phyloP scores from a whole-genome alignment of 2,888 invertebrate species.

The Muschampia plurimacula region DNA sequence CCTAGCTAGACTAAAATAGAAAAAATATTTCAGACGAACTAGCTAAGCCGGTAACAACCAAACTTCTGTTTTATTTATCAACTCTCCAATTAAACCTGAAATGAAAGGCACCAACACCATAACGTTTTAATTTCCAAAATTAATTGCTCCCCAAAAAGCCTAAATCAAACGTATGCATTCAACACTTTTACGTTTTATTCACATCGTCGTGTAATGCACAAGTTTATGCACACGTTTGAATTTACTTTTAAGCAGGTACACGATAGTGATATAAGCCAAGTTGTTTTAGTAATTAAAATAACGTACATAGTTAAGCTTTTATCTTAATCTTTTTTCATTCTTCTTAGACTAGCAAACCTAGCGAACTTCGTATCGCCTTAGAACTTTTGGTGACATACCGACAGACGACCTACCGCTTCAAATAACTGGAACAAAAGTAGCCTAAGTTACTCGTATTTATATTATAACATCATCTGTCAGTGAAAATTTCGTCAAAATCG shows the following conservation, averaged over 20 bases:
- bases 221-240: constrained; percentile 15
- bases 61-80: constrained; percentile 25
- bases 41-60: constrained; percentile 2
- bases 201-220: constrained; percentile 1
- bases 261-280: constrained; percentile 2
- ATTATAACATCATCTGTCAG: too few relatives aligned
- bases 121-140: constrained; percentile 34
- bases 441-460: too few relatives aligned
- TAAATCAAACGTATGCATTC: constrained; percentile 33
- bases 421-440: too few relatives aligned
- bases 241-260: constrained; percentile 10
- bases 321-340: too few relatives aligned
- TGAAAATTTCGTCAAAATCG: too few relatives aligned
- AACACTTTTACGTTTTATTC: constrained; percentile 31
- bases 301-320: too few relatives aligned
- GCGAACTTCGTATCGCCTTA: too few relatives aligned
- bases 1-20: constrained; percentile 11
- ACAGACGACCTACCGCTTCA: too few relatives aligned
- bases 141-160: constrained; percentile 37
- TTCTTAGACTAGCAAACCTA: too few relatives aligned
- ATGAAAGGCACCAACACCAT: constrained; percentile 34
- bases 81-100: constrained; percentile 28
- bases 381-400: too few relatives aligned
- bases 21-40: constrained; percentile 10
- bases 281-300: not conserved